These are phyloP conservation scores for Harpagifer antarcticus DNA, from an alignment of 2,797 vertebrate genomes.

Conservation along the genomic window DNA sequence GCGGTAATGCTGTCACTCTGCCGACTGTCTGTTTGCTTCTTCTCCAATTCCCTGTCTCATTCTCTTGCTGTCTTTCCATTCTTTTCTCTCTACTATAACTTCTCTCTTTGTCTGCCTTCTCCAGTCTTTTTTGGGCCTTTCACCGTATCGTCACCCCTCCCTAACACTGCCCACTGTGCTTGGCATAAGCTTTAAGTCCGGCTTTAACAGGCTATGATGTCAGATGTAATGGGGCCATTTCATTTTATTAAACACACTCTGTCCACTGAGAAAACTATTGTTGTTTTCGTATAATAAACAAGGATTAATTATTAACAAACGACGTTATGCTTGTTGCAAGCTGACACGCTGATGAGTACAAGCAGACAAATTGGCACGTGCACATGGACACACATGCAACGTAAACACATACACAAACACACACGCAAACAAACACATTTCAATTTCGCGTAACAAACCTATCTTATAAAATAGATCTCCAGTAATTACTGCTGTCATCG, in stretches of 20 bases:
- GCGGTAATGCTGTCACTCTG: constrained; percentile 70
- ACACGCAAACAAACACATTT: constrained; percentile 12
- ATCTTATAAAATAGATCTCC: constrained; percentile 74
- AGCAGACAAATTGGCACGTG: constrained; percentile 11
- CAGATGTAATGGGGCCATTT: constrained; percentile 61
- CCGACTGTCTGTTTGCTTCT: constrained; percentile 57
- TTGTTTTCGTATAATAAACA: constrained; percentile 65
- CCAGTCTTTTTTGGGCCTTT: neutral
- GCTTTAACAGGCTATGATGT: constrained; percentile 35
- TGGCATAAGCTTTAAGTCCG: constrained; percentile 3
- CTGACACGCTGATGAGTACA: constrained; percentile 48
- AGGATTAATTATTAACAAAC: constrained; percentile 75
- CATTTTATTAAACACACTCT: constrained; percentile 63
- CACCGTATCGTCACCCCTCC: neutral
- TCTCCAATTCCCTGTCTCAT: constrained; percentile 38
- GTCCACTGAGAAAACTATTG: constrained; percentile 56
- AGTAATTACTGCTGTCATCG: constrained; percentile 80
- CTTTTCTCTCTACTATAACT: neutral
- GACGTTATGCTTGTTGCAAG: constrained; percentile 47
- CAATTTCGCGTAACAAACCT: constrained; percentile 61
- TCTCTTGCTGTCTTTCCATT: constrained; percentile 39
- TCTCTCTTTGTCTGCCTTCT: constrained; percentile 19
- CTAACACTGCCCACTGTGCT: neutral
- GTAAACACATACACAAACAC: constrained; percentile 3
- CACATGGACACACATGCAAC: constrained; percentile 11